phyloP scores from a whole-genome alignment of 2,888 invertebrate species.

The Vanessa cardui region DNA sequence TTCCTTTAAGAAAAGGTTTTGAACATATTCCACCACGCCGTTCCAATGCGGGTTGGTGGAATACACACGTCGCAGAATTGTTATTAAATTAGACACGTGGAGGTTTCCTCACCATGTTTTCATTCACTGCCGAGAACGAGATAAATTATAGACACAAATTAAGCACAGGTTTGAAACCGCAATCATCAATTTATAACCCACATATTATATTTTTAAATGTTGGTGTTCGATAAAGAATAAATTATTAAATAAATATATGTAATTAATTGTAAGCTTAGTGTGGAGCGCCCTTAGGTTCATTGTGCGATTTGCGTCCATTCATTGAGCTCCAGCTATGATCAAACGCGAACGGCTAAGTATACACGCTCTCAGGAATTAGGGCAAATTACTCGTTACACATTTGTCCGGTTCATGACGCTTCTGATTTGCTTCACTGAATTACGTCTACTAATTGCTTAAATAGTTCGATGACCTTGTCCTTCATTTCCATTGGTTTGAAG shows the following conservation, averaged over 20 bases:
- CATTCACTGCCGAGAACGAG: too few relatives aligned
- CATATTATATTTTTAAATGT: too few relatives aligned
- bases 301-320: conserved; percentile 29
- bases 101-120: too few relatives aligned
- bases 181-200: too few relatives aligned
- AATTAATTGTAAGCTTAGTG: not conserved
- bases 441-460: conserved; percentile 23
- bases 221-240: not conserved
- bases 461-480: not conserved
- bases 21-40: too few relatives aligned
- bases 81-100: too few relatives aligned
- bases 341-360: conserved; percentile 32
- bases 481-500: not conserved
- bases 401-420: conserved; percentile 23
- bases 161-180: too few relatives aligned
- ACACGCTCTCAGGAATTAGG: conserved; percentile 28
- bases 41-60: too few relatives aligned
- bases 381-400: conserved; percentile 35
- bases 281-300: not conserved
- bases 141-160: too few relatives aligned
- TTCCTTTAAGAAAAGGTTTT: too few relatives aligned
- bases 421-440: conserved; percentile 28
- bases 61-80: too few relatives aligned
- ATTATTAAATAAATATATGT: too few relatives aligned
- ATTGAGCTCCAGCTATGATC: conserved; percentile 33